phyloP scores from a whole-genome alignment of 2,888 invertebrate species.

The Dasypolia templi region DNA sequence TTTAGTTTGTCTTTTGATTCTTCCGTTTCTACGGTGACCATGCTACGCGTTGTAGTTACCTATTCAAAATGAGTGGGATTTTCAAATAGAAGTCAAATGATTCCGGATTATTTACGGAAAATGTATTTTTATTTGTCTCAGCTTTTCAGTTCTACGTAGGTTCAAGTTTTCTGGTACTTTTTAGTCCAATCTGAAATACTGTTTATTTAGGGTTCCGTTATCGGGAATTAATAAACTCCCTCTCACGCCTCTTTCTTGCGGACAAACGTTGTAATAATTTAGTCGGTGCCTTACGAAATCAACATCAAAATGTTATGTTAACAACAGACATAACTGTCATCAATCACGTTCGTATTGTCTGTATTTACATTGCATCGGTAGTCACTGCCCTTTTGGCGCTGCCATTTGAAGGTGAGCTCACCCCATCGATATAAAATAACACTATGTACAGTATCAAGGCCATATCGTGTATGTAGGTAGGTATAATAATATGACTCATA shows the following conservation, averaged over 20 bases:
- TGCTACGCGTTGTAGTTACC: not conserved
- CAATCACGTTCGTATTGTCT: slow-evolving; percentile 15
- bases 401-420: slow-evolving; percentile 54
- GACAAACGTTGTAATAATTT: too few species aligned
- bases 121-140: not conserved
- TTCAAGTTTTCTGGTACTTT: not conserved
- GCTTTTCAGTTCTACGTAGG: not conserved
- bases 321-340: slow-evolving; percentile 1
- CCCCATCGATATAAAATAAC: slow-evolving; percentile 19
- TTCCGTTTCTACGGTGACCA: not conserved
- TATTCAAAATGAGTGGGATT: too few species aligned
- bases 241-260: too few species aligned
- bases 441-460: not conserved
- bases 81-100: not conserved
- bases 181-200: not conserved
- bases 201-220: too few species aligned
- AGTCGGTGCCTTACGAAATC: not conserved
- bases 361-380: slow-evolving; percentile 29
- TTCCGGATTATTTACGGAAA: not conserved
- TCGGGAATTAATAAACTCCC: not conserved
- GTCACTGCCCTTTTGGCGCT: slow-evolving; percentile 40
- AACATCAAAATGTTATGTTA: not conserved
- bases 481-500: not conserved
- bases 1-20: not conserved
- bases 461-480: too few species aligned